Conservation (phyloP, 2,113 vertebrate genomes). For the Tragelaphus imberbis region DNA sequence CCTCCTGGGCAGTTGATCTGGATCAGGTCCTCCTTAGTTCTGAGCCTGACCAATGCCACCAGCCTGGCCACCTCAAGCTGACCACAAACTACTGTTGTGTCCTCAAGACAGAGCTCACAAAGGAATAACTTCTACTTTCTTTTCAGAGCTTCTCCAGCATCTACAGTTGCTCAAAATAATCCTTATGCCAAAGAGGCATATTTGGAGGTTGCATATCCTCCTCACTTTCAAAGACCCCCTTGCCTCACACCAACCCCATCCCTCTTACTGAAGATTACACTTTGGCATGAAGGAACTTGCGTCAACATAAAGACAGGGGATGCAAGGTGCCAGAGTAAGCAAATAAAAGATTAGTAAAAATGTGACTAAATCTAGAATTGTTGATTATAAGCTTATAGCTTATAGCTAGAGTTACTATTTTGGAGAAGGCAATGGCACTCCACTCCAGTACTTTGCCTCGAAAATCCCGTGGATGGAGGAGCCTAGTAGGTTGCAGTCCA, state of each 20-base stretch:
- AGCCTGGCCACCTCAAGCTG: neutral
- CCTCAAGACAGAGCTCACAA: neutral
- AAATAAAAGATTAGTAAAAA: neutral
- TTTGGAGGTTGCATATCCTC: neutral
- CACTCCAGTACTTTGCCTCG: too few species aligned
- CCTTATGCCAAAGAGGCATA: neutral
- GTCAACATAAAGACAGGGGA: neutral
- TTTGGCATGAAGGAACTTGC: neutral
- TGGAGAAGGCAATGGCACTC: too few species aligned
- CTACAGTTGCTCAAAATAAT: neutral
- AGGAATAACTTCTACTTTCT: neutral
- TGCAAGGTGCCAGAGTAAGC: neutral
- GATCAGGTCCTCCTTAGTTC: neutral
- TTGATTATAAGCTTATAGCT: neutral
- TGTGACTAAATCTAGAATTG: neutral
- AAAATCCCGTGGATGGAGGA: too few species aligned
- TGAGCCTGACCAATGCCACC: neutral
- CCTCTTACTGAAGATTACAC: neutral
- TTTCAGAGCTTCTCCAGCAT: neutral
- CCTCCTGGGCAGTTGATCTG: neutral
- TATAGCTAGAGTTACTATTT: neutral
- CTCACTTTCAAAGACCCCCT: neutral
- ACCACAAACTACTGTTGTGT: neutral
- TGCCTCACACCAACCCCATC: neutral
- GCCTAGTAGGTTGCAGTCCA: too few species aligned